Evolutionary conservation across 2,888 invertebrate genomes (phyloP).

Genomic region (Exephanes ischioxanthus): DNA sequence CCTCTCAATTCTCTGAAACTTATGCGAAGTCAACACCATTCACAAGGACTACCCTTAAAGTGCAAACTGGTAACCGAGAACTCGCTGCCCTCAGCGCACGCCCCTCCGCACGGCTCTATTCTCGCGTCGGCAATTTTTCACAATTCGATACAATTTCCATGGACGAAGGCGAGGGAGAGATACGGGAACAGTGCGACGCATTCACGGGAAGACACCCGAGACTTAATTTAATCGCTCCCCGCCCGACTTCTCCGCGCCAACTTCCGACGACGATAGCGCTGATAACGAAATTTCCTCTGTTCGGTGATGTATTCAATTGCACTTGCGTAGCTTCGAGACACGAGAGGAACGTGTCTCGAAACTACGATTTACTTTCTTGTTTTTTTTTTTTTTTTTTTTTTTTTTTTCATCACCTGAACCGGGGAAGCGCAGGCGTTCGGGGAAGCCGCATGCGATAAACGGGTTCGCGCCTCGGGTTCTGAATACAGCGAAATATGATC

Average conservation of each 20-base stretch:
- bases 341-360: not conserved
- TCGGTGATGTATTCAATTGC: slow-evolving; percentile 38
- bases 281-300: slow-evolving; percentile 20
- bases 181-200: slow-evolving; percentile 42
- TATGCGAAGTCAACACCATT: too few relatives aligned
- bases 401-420: slow-evolving; percentile 14
- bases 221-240: slow-evolving; percentile 50
- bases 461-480: slow-evolving; percentile 58
- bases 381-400: slow-evolving; percentile 11
- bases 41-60: not conserved
- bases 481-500: slow-evolving; percentile 74
- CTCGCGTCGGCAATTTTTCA: slow-evolving; percentile 17
- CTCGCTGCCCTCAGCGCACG: not conserved
- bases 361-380: not conserved
- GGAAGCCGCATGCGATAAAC: slow-evolving; percentile 34
- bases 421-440: slow-evolving; percentile 43
- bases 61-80: slow-evolving; percentile 42
- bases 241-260: not conserved
- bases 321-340: too few relatives aligned
- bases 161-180: slow-evolving; percentile 14
- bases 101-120: not conserved
- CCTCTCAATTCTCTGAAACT: too few relatives aligned
- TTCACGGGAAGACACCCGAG: slow-evolving; percentile 41
- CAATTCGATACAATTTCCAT: slow-evolving; percentile 46
- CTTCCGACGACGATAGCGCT: slow-evolving; percentile 39